phyloP scores from a whole-genome alignment of 2,888 invertebrate species.

The Amiota communis region DNA sequence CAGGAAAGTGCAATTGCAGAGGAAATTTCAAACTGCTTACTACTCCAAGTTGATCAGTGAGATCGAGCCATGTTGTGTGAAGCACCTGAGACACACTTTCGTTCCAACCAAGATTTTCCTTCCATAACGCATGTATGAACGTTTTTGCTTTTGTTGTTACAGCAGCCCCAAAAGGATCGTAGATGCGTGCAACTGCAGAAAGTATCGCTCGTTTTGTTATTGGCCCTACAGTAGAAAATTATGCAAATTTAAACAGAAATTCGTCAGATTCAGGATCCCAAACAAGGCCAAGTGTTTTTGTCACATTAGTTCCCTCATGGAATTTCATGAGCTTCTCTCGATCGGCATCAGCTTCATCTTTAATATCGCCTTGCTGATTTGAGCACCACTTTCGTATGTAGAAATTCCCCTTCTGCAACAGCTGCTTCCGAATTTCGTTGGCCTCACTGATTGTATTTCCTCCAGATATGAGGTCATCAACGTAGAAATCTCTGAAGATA shows the following conservation, averaged over 20 bases:
- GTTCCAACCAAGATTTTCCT: not conserved
- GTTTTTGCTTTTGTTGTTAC: too few species aligned
- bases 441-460: not conserved
- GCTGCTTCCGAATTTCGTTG: not conserved
- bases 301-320: too few species aligned
- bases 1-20: not conserved
- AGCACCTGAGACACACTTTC: not conserved
- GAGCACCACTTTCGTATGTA: not conserved
- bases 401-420: not conserved
- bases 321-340: too few species aligned
- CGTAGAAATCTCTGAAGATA: not conserved
- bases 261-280: not conserved
- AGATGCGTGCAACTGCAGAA: not conserved
- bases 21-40: not conserved
- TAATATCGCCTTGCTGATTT: not conserved
- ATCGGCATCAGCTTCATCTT: not conserved
- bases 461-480: too few species aligned
- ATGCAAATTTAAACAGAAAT: not conserved
- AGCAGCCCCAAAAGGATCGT: not conserved
- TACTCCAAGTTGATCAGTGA: not conserved
- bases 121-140: not conserved
- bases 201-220: not conserved
- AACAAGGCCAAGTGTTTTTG: not conserved
- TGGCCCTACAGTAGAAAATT: not conserved
- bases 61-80: not conserved